Evolutionary conservation across 1,140 invertebrate species (phyloP), one percentile per base, ranked within the genome.

Genomic region (Nasonia vitripennis): DNA sequence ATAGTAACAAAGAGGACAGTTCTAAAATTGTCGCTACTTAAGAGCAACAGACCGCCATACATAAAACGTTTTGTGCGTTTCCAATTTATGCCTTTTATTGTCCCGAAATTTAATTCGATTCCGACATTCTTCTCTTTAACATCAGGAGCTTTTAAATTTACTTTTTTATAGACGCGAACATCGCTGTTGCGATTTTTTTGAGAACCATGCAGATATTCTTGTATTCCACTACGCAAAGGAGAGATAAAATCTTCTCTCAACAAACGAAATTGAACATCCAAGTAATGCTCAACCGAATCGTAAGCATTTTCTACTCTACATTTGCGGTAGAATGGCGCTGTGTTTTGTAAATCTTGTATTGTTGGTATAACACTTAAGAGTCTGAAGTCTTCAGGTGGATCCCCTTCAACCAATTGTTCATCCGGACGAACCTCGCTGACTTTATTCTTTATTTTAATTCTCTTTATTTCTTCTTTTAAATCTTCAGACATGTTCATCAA

Each of bases 221-320:
- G 78, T 90, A 96, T 93, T 77, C 94, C 95, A 75, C 93, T 92
- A 10, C 95, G 88, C 67, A 96, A 88, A 3, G 96, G 95, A 1
- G 90, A 89, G 67, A 95, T 93, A 91, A 96, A 96, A 91, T 98
- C 97, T 93, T 98, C 96, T 14, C 96, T 90, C 31, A 98, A 90
- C 3, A 97, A 91, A 14, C 96, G 92, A 89, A 96, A 97, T 87
- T 98, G 97, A 0, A 96, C 94, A 88, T 97, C 96, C 14, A 98
- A 91, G 89, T 98, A 98, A 87, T 97, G 95, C 41, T 96, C 94
- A 0, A 95, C 92, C 89, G 94, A 91, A 9, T 91, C 87, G 90
- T 96, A 97, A 0, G 91, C 88, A 3, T 96, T 96, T 48, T 94
- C 87, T 0, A 94, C 89, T 70, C 95, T 94, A 89, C 96, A 96